phyloP scores from a whole-genome alignment of 2,113 vertebrate species.

The Archilochus colubris region DNA sequence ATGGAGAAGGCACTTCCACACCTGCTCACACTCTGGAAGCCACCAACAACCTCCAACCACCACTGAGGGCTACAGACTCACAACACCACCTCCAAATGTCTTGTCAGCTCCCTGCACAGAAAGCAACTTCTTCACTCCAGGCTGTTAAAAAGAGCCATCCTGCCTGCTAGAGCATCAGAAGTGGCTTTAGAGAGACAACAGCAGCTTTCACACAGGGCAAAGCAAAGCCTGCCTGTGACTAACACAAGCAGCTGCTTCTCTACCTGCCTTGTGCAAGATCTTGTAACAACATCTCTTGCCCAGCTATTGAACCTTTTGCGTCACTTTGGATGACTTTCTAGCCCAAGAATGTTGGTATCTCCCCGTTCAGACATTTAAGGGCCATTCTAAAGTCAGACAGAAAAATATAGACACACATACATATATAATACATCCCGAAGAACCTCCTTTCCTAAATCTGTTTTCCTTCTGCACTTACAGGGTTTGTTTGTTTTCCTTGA shows the following conservation, averaged over 20 bases:
- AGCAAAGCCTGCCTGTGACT: neutral
- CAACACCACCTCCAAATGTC: neutral
- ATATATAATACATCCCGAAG: neutral
- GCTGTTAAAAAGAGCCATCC: neutral
- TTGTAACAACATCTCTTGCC: neutral
- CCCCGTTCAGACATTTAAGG: neutral
- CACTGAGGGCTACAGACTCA: neutral
- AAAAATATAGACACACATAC: neutral
- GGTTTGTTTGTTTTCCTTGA: conserved; percentile 28
- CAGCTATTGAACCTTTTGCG: neutral
- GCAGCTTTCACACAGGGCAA: neutral
- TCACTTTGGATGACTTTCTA: neutral
- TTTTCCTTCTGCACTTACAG: neutral
- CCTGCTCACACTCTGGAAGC: neutral
- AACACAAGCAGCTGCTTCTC: neutral
- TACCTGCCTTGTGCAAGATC: neutral
- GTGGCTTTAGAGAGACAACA: neutral
- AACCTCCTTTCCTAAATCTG: neutral
- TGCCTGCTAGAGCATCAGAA: neutral
- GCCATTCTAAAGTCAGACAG: neutral
- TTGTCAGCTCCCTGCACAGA: neutral
- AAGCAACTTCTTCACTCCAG: neutral
- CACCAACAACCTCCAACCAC: neutral
- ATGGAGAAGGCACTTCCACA: conserved; percentile 12
- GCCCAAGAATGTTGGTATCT: neutral